Conservation (phyloP, 2,113 vertebrate species). For the Clarias macrocephalus region DNA sequence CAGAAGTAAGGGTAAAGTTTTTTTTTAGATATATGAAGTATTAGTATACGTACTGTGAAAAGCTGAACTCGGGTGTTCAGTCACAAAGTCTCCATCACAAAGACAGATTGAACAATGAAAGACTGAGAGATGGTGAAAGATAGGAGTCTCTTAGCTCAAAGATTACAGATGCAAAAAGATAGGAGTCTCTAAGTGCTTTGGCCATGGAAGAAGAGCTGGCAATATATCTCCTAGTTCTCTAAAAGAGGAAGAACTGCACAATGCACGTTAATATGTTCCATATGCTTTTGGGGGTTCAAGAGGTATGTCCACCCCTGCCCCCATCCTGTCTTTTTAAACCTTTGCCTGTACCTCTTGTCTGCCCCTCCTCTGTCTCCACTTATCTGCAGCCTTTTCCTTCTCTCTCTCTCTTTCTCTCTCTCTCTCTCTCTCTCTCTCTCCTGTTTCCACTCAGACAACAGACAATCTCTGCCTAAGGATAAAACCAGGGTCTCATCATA, state of each 20-base stretch:
- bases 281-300: slow-evolving; percentile 29
- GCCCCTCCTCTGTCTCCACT: neutral
- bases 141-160: neutral
- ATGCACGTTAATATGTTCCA: slow-evolving; percentile 43
- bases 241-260: slow-evolving; percentile 18
- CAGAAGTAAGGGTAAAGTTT: neutral
- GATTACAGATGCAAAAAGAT: neutral
- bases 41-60: neutral
- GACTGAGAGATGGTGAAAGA: neutral
- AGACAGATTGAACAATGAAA: slow-evolving; percentile 9
- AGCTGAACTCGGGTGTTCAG: neutral
- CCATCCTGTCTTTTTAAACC: slow-evolving; percentile 13
- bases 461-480: slow-evolving; percentile 56
- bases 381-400: slow-evolving; percentile 15
- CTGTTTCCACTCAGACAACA: slow-evolving; percentile 66
- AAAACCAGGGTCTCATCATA: slow-evolving; percentile 51
- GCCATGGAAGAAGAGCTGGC: neutral
- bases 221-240: neutral
- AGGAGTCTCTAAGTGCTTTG: neutral
- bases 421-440: slow-evolving; percentile 10
- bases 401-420: neutral
- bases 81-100: neutral
- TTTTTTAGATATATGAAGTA: neutral
- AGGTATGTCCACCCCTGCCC: slow-evolving; percentile 29
- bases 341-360: slow-evolving; percentile 8